Evolutionary conservation across 1,140 invertebrate genomes (phyloP), one percentile per base, ranked within the genome.

Genomic region (Cotesia typhae): DNA sequence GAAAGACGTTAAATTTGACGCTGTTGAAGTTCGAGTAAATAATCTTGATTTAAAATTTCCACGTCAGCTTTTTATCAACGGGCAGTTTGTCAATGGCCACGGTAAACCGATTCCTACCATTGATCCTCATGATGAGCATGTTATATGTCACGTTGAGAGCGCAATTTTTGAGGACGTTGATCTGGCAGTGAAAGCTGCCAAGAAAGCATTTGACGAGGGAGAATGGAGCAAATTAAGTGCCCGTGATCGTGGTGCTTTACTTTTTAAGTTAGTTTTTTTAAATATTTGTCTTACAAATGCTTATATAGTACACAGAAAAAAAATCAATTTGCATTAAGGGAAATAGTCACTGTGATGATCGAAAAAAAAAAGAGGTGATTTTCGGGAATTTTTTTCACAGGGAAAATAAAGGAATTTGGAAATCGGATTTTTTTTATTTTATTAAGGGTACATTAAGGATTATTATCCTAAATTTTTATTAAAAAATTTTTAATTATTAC

Each of bases 1-100:
- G 1, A 38, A 84, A 5, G 84, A 88, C 3, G 87, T 95, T 17
- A 85, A 88, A 4, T 95, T 92, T 79, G 91, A 95, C 73, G 90
- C 91, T 0, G 90, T 97, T 37, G 89, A 92, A 76, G 74, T 97
- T 71, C 83, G 92, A 47, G 91, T 90, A 0, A 99, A 99, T 84
- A 95, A 96, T 77, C 92, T 94, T 85, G 90, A 92, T 67, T 84
- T 99, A 4, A 91, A 89, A 72, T 95, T 98, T 75, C 94, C 96
- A 0, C 92, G 92, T 20, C 96, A 98, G 80, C 82, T 95, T 1
- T 98, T 98, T 77, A 96, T 98, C 74, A 91, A 98, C 85, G 96
- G 96, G 1, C 88, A 95, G 80, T 98, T 98, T 83, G 89, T 96
- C 0, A 90, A 98, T 83, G 89, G 94, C 0, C 91, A 92, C 52